Conservation (phyloP, 1,140 invertebrate genomes). For the Maconellicoccus hirsutus region DNA sequence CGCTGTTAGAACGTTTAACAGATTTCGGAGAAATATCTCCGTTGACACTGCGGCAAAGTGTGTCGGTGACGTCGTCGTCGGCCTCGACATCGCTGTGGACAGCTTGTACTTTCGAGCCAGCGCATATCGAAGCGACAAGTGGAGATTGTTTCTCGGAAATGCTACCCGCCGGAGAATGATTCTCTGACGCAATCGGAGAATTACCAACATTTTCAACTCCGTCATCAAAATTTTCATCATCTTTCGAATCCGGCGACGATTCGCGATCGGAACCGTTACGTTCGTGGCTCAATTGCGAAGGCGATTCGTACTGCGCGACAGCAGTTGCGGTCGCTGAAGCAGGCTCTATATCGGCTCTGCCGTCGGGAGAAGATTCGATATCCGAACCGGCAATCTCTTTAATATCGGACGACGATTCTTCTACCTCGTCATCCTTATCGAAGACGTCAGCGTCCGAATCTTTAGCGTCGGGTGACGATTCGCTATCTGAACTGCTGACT, state of each 20-base stretch:
- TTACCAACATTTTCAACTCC: not conserved
- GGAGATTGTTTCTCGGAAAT: not conserved
- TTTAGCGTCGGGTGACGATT: conserved; percentile 10
- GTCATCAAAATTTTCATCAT: not conserved
- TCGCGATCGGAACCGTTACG: no score
- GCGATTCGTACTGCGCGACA: no score
- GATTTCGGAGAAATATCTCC: not conserved
- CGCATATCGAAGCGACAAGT: not conserved
- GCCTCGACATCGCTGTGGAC: not conserved
- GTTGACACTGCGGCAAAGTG: not conserved
- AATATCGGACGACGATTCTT: not conserved
- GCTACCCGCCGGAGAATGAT: not conserved
- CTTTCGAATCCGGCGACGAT: no score
- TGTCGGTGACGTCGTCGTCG: not conserved
- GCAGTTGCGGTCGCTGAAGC: not conserved
- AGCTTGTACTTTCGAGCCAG: not conserved
- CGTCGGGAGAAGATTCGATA: not conserved
- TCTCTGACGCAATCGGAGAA: not conserved
- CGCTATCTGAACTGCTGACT: not conserved
- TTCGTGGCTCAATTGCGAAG: no score
- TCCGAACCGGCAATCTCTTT: not conserved
- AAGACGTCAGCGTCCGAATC: not conserved
- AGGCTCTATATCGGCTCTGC: not conserved
- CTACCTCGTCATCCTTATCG: not conserved
- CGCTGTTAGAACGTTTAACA: conserved; percentile 22